phyloP scores from a whole-genome alignment of 2,797 vertebrate genomes.

The Taeniopygia guttata region DNA sequence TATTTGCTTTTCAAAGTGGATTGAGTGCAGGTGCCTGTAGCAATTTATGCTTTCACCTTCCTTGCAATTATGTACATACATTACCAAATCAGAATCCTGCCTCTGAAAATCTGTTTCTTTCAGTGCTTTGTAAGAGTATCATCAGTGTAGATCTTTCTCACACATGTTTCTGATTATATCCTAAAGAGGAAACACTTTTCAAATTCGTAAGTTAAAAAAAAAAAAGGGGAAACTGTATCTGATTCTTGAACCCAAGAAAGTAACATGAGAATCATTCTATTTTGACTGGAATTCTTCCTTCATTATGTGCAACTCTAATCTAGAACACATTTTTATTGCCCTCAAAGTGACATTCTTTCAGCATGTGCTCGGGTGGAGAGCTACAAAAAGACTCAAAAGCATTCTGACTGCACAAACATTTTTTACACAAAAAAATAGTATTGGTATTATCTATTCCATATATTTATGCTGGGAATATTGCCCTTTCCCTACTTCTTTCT shows the following conservation, averaged over 20 bases:
- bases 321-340: constrained; percentile 21
- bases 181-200: constrained; percentile 34
- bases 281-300: constrained; percentile 57
- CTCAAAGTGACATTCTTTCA: constrained; percentile 4
- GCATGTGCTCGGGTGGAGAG: neutral
- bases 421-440: neutral
- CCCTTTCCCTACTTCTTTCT: neutral
- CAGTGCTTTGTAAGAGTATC: neutral
- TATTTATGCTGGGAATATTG: neutral
- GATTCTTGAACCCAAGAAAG: constrained; percentile 1
- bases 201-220: neutral
- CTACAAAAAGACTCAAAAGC: neutral
- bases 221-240: neutral
- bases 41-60: constrained; percentile 17
- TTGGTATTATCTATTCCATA: neutral
- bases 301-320: constrained; percentile 29
- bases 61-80: neutral
- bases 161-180: constrained; percentile 30
- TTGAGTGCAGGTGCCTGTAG: neutral
- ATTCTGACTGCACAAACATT: neutral
- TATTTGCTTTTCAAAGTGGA: neutral
- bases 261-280: constrained; percentile 35
- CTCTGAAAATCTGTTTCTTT: constrained; percentile 51
- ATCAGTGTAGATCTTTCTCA: constrained; percentile 1
- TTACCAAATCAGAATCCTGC: neutral